Conservation (phyloP, 2,797 vertebrate species). For the Dallia pectoralis region DNA sequence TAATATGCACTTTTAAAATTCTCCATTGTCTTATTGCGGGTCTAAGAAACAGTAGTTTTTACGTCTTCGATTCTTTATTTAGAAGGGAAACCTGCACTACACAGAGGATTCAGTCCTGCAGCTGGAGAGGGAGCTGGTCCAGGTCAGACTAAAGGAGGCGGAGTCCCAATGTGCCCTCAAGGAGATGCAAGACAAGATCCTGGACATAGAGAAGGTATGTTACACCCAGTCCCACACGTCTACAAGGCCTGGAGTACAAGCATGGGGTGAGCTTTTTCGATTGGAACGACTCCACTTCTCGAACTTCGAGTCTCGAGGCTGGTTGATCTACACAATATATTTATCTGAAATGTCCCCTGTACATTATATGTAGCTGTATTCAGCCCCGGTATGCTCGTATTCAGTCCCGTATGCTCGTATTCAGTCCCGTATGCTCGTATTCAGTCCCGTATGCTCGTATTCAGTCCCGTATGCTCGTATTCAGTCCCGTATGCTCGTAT, state of each 20-base stretch:
- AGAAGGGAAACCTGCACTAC: conserved; percentile 86
- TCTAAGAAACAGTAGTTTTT: too few species aligned
- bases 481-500: too few species aligned
- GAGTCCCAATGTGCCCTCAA: conserved; percentile 95
- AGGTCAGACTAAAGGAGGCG: conserved; percentile 92
- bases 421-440: too few species aligned
- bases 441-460: too few species aligned
- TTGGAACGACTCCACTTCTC: neutral
- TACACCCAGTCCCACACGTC: neutral
- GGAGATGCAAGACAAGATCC: conserved; percentile 98
- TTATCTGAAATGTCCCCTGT: neutral
- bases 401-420: too few species aligned
- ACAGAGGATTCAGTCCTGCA: conserved; percentile 93
- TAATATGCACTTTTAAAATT: too few species aligned
- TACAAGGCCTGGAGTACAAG: neutral
- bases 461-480: too few species aligned
- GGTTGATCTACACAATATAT: neutral
- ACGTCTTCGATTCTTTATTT: conserved; percentile 58
- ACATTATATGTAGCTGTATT: neutral
- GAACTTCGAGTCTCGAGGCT: neutral
- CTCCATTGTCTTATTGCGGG: too few species aligned
- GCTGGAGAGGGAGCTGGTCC: conserved; percentile 92
- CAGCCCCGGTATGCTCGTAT: too few species aligned
- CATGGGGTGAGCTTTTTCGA: neutral
- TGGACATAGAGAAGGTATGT: conserved; percentile 92